Evolutionary conservation across 2,113 vertebrate species (phyloP).

Genomic region (Camelus bactrianus): DNA sequence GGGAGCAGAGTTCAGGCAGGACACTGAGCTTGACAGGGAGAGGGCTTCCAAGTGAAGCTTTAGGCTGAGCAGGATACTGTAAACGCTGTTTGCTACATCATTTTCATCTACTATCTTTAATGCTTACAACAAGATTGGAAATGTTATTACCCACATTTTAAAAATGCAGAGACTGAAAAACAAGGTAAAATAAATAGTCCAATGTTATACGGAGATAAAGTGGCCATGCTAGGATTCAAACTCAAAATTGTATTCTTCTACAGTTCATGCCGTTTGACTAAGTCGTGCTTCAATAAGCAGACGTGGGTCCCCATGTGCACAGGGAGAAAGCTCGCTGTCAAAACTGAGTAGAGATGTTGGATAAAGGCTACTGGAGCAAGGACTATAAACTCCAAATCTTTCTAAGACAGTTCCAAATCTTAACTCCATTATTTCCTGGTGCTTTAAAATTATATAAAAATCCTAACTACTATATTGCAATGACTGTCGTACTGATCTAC

Average conservation of each 20-base stretch:
- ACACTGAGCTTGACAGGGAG: background rate
- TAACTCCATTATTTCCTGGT: background rate
- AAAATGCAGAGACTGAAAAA: background rate
- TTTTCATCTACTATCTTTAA: background rate
- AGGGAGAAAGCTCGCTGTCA: slow-evolving; percentile 39
- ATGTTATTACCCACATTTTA: background rate
- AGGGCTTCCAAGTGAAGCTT: background rate
- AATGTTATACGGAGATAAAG: background rate
- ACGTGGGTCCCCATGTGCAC: background rate
- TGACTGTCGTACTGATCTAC: background rate
- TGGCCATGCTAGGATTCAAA: background rate
- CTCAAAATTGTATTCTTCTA: background rate
- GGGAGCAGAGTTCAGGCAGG: background rate
- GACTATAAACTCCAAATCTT: slow-evolving; percentile 7
- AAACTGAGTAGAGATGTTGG: slow-evolving; percentile 36
- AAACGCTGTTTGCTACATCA: background rate
- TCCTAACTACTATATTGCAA: background rate
- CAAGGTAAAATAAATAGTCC: background rate
- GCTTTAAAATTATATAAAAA: background rate
- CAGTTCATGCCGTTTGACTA: background rate
- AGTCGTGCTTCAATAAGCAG: slow-evolving; percentile 6
- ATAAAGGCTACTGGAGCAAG: slow-evolving; percentile 18
- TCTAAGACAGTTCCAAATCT: background rate
- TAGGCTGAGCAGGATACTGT: background rate
- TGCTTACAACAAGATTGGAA: background rate